Evolutionary conservation across 2,113 vertebrate species (phyloP), one percentile per base, ranked within the genome.

Genomic region (Burhinus bistriatus): DNA sequence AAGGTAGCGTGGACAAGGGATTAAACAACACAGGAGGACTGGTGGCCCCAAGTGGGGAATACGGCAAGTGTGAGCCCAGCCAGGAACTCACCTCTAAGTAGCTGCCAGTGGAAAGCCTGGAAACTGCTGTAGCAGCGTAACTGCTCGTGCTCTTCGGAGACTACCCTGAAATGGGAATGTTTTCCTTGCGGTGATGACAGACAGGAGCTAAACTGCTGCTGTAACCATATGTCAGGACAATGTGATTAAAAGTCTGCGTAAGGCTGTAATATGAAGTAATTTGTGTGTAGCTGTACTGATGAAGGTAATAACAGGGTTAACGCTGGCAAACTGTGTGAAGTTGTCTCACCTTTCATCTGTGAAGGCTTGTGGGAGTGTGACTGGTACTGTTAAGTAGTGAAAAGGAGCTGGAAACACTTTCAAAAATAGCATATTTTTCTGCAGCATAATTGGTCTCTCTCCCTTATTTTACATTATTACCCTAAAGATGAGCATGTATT

Each of bases 281-380:
- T 76, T 78, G 49, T 36, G 29, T 66, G 68, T 90, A 87, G 91
- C 71, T 92, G 69, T 55, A 40, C 68, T 89, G 88, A 83, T 93
- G 92, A 80, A 81, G 87, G 93, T 94, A 96, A 80, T 93, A 75
- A 78, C 47, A 92, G 93, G 89, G 93, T 96, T 96, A 97, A 96
- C 9, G 21, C 38, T 80, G 69, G 64, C 61, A 81, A 81, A 75
- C 86, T 76, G 84, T 62, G 66, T 59, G 83, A 90, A 93, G 91
- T 86, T 94, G 86, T 96, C 86, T 96, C 87, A 75, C 86, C 75
- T 97, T 95, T 94, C 87, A 87, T 93, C 89, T 96, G 52, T 5
- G 44, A 75, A 91, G 70, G 89, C 81, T 81, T 75, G 96, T 97
- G 93, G 94, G 95, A 94, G 88, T 96, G 95, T 92, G 84, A 88